phyloP scores from a whole-genome alignment of 2,797 vertebrate species.

The Enteromius mattozi region DNA sequence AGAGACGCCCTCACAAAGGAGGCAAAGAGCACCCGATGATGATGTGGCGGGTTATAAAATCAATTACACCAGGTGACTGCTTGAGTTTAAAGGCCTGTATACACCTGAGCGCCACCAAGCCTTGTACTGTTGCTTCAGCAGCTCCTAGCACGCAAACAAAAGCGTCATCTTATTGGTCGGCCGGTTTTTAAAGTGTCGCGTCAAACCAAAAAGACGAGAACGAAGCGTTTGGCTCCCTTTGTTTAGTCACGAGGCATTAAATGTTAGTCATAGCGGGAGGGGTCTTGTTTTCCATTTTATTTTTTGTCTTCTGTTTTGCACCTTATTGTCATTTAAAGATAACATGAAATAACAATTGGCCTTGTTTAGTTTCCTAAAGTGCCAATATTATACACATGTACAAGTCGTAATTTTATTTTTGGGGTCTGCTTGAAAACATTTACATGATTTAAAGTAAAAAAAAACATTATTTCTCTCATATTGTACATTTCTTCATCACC shows the following conservation, averaged over 20 bases:
- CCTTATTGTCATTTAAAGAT: not conserved
- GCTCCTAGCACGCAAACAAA: too few species aligned
- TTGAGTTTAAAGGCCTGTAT: not conserved
- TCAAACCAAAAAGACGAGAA: too few species aligned
- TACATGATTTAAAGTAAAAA: not conserved
- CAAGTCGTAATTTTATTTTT: not conserved
- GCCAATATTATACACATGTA: not conserved
- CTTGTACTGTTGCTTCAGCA: too few species aligned
- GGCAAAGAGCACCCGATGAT: constrained; percentile 87
- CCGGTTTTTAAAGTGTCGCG: too few species aligned
- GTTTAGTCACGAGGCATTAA: too few species aligned
- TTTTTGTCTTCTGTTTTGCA: too few species aligned
- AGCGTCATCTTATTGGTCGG: too few species aligned
- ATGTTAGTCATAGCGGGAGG: too few species aligned
- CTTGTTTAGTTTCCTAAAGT: not conserved
- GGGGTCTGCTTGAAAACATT: not conserved
- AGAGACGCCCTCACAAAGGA: constrained; percentile 94
- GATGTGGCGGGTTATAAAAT: constrained; percentile 94
- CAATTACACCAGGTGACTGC: constrained; percentile 93
- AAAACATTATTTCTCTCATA: not conserved
- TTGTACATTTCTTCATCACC: not conserved
- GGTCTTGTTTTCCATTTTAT: too few species aligned
- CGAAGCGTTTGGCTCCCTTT: too few species aligned
- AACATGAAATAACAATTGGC: not conserved
- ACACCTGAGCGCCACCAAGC: not conserved